Evolutionary conservation across 2,797 vertebrate species (phyloP).

Genomic region (Pempheris klunzingeri): DNA sequence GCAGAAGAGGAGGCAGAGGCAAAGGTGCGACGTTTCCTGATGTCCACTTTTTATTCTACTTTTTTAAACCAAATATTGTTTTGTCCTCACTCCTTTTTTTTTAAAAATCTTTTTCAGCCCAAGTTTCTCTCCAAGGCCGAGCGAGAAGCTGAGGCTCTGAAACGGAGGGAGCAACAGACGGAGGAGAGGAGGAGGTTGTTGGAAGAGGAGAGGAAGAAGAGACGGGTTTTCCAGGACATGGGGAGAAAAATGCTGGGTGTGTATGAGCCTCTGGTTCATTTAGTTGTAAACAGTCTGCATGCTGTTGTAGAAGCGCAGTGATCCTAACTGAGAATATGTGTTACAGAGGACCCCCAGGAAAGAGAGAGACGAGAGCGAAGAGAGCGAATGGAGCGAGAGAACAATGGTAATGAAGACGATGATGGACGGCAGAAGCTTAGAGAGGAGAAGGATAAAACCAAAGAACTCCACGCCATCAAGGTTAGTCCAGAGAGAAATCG

Average conservation of each 20-base stretch:
- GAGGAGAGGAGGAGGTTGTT: slow-evolving; percentile 90
- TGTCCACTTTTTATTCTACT: background rate
- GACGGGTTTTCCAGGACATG: slow-evolving; percentile 95
- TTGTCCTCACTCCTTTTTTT: background rate
- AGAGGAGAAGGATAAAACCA: slow-evolving; percentile 97
- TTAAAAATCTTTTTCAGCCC: slow-evolving; percentile 83
- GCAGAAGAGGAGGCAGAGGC: slow-evolving; percentile 97
- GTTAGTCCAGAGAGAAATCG: slow-evolving; percentile 66
- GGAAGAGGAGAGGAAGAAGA: slow-evolving; percentile 95
- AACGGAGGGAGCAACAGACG: slow-evolving; percentile 90
- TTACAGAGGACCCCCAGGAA: slow-evolving; percentile 96
- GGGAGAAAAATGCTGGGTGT: slow-evolving; percentile 97
- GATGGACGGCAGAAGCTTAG: slow-evolving; percentile 96
- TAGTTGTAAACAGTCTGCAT: background rate
- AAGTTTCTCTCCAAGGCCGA: slow-evolving; percentile 97
- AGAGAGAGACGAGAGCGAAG: slow-evolving; percentile 94
- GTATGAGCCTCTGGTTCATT: slow-evolving; percentile 28
- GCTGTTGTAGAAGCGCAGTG: background rate
- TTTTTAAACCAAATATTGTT: background rate
- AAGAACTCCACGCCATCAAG: slow-evolving; percentile 97
- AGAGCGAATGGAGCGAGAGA: slow-evolving; percentile 96
- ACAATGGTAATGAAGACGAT: slow-evolving; percentile 95
- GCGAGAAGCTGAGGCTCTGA: slow-evolving; percentile 94
- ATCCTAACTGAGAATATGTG: slow-evolving; percentile 14
- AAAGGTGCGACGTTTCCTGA: slow-evolving; percentile 84